These are phyloP conservation scores for Unio pictorum DNA, from an alignment of 2,888 invertebrate genomes.

Conservation along the genomic window DNA sequence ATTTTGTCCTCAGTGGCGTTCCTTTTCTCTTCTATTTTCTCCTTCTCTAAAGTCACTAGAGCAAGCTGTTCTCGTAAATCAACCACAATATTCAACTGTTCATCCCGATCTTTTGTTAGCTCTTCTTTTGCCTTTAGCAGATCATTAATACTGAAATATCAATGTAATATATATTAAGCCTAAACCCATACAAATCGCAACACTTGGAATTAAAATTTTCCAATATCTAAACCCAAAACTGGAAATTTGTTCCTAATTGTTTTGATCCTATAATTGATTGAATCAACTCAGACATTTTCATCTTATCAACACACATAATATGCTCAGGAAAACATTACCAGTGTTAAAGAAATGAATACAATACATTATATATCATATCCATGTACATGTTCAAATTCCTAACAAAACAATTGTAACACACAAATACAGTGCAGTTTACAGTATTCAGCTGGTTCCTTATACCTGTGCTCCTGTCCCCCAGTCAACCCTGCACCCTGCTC, in stretches of 20 bases:
- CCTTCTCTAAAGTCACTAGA: slow-evolving; percentile 40
- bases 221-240: no score
- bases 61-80: slow-evolving; percentile 56
- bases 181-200: no score
- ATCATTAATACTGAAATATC: slow-evolving; percentile 62
- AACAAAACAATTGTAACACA: no score
- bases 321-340: not conserved
- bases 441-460: not conserved
- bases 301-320: no score
- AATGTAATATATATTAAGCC: no score
- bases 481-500: slow-evolving; percentile 79
- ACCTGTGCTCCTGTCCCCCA: slow-evolving; percentile 67
- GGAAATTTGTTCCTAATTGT: no score
- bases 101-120: slow-evolving; percentile 79
- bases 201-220: no score
- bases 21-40: slow-evolving; percentile 53
- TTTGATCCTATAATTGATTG: no score
- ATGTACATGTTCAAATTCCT: not conserved
- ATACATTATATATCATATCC: not conserved
- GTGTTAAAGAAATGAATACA: no score
- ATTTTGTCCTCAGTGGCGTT: slow-evolving; percentile 57
- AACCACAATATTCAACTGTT: slow-evolving; percentile 61
- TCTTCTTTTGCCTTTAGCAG: slow-evolving; percentile 76
- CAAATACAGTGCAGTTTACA: no score
- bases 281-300: no score